These are phyloP conservation scores for Macquaria ambigua DNA, from an alignment of 2,113 vertebrate species.

Conservation along the genomic window DNA sequence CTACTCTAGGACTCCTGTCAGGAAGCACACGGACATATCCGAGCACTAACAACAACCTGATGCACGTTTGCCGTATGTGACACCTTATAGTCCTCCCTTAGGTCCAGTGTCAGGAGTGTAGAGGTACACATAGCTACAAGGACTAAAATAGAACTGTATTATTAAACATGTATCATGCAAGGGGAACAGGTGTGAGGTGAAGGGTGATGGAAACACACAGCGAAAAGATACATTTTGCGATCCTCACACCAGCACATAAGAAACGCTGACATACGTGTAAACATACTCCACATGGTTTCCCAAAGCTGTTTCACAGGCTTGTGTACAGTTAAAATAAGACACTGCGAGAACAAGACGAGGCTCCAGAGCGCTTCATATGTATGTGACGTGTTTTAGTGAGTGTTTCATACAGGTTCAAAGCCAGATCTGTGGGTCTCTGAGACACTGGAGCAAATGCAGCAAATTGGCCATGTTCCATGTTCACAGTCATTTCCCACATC, in stretches of 20 bases:
- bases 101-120: background rate
- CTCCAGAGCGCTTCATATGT: slow-evolving; percentile 11
- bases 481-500: slow-evolving; percentile 80
- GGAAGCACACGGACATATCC: slow-evolving; percentile 45
- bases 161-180: slow-evolving; percentile 50
- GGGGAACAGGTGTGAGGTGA: slow-evolving; percentile 59
- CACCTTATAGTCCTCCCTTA: background rate
- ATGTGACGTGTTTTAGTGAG: slow-evolving; percentile 15
- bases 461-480: slow-evolving; percentile 77
- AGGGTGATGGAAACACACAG: slow-evolving; percentile 31
- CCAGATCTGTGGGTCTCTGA: slow-evolving; percentile 34
- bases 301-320: slow-evolving; percentile 23
- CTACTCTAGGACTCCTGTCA: slow-evolving; percentile 47
- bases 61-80: slow-evolving; percentile 29
- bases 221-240: slow-evolving; percentile 17
- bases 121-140: slow-evolving; percentile 5
- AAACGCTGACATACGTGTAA: slow-evolving; percentile 44
- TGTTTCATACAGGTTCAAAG: slow-evolving; percentile 43
- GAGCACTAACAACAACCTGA: slow-evolving; percentile 28
- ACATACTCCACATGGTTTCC: slow-evolving; percentile 37
- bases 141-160: slow-evolving; percentile 63
- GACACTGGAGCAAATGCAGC: slow-evolving; percentile 52
- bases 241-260: slow-evolving; percentile 30
- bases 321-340: slow-evolving; percentile 38
- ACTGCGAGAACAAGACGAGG: background rate